Evolutionary conservation across 2,888 invertebrate genomes (phyloP), one percentile per base, ranked within the genome.

Genomic region (Calameuta pallipes): DNA sequence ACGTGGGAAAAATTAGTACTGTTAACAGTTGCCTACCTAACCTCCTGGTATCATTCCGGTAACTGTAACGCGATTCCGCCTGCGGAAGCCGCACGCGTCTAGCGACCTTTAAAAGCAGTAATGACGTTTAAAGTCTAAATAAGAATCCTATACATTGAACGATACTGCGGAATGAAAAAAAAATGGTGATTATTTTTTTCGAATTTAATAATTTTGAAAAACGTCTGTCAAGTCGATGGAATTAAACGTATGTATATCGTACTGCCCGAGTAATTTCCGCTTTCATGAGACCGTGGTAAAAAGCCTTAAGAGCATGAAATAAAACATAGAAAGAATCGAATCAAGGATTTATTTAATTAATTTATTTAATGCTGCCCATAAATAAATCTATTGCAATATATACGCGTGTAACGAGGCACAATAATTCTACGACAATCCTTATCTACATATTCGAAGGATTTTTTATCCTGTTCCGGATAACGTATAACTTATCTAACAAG

Each of bases 21-120:
- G 23, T 56, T 56, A 56, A 56, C 56, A 1, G 56, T 56, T 2
- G 9, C 23, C 56, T 56, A 2, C 2, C 9, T 81, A 80, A 80
- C 79, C 73, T 56, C 77, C 76, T 75, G 75, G 79, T 69, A 77
- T 80, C 77, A 80, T 79, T 69, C 77, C 69, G 74, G 75, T 75
- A 79, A 79, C 73, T 70, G 80, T 79, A 79, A 77, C 79, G 77
- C 74, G 75, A 79, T 75, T 76, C 76, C 41, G 23, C 56, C 56
- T 9, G 56, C 23, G 56, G 56, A 23, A 56, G 9, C 15, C 23
- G 56, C 56, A 23, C 56, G 23, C 23, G 1, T 23, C 15, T 23
- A 41, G 1, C 6, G 15, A 23, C 56, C 56, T 23, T 56, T 23
- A 23, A 23, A 56, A 23, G 23, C 23, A 0, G 9, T 56, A 41